These are phyloP conservation scores for Drosophila histrio DNA, from an alignment of 2,888 invertebrate genomes.

Conservation along the genomic window DNA sequence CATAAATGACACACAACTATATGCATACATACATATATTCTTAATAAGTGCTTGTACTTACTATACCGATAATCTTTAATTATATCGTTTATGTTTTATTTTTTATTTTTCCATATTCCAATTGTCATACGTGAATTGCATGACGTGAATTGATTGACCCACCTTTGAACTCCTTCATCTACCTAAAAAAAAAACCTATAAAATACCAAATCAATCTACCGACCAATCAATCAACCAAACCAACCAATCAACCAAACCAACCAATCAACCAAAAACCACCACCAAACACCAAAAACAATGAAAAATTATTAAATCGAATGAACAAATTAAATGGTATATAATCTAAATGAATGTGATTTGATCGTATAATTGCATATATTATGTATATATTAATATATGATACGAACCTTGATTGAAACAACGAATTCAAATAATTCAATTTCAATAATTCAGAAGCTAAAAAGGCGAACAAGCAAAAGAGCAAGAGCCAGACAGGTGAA, in stretches of 20 bases:
- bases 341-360: conserved; percentile 18
- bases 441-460: conserved; percentile 90
- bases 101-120: conserved; percentile 72
- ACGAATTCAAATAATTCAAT: conserved; percentile 32
- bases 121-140: conserved; percentile 78
- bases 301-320: conserved; percentile 35
- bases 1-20: neutral
- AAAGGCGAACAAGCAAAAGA: conserved; percentile 93
- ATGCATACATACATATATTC: neutral
- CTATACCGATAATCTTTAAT: conserved; percentile 49
- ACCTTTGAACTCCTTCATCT: conserved; percentile 72
- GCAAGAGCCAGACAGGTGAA: conserved; percentile 96
- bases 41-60: conserved; percentile 23
- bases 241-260: conserved; percentile 48
- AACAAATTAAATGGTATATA: conserved; percentile 30
- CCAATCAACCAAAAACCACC: conserved; percentile 42
- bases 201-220: conserved; percentile 43
- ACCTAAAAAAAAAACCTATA: conserved; percentile 62
- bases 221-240: conserved; percentile 52
- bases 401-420: conserved; percentile 31
- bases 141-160: conserved; percentile 81
- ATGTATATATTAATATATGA: conserved; percentile 13
- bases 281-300: conserved; percentile 47
- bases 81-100: conserved; percentile 56
- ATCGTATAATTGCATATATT: neutral